Percentiles rank a stretch among this genome's conserved stretches.
phyloP scores from a whole-genome alignment of 2,797 vertebrate species.

The Takifugu rubripes region DNA sequence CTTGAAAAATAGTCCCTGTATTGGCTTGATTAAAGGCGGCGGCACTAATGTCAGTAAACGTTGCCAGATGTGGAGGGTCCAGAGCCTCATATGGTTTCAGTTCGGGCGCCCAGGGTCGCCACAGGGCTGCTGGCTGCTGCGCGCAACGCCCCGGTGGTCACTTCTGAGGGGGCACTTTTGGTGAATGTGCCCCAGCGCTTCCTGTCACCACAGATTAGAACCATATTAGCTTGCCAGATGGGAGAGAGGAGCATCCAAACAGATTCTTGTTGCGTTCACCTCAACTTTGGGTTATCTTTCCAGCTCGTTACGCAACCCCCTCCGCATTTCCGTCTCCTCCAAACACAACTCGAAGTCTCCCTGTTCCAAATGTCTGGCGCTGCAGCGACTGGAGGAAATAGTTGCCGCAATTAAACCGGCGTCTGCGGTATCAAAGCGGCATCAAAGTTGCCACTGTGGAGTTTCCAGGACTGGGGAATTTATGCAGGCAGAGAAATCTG shows the following conservation, averaged over 20 bases:
- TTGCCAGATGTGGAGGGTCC: constrained; percentile 61
- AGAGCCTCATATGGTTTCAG: constrained; percentile 42
- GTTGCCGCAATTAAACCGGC: constrained; percentile 44
- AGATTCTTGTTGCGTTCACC: too few relatives aligned
- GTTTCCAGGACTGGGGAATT: background rate
- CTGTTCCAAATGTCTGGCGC: constrained; percentile 40
- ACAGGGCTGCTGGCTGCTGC: constrained; percentile 14
- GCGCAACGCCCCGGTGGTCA: too few relatives aligned
- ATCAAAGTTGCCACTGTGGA: constrained; percentile 23
- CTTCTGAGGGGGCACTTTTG: background rate
- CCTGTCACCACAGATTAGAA: background rate
- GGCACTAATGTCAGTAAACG: constrained; percentile 62
- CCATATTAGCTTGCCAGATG: background rate
- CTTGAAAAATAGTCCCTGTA: constrained; percentile 15
- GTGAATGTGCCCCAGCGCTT: background rate
- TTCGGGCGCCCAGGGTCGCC: constrained; percentile 28
- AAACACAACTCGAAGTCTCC: constrained; percentile 30
- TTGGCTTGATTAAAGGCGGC: constrained; percentile 64
- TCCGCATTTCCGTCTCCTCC: constrained; percentile 49
- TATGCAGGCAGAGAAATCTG: background rate
- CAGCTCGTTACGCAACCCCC: constrained; percentile 49
- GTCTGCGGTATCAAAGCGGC: constrained; percentile 30
- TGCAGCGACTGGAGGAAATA: constrained; percentile 15
- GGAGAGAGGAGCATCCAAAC: too few relatives aligned
- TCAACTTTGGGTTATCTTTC: background rate